Evolutionary conservation across 2,113 vertebrate species (phyloP).

Genomic region (Indri indri): DNA sequence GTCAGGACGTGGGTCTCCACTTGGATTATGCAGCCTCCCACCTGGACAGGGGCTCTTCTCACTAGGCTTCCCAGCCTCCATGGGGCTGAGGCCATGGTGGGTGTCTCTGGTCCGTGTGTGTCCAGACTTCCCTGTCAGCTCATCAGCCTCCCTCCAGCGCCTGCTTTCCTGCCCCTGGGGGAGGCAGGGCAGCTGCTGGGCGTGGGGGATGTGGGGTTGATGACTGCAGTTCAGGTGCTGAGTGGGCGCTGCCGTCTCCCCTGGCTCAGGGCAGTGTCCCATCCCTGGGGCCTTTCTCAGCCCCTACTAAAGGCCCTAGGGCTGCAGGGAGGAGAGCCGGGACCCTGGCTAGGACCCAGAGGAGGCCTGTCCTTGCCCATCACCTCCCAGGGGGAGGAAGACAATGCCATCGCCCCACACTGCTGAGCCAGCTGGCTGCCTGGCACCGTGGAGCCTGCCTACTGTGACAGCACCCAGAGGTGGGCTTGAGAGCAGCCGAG

Average conservation of each 20-base stretch:
- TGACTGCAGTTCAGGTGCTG: background rate
- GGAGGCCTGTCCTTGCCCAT: background rate
- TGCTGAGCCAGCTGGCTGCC: background rate
- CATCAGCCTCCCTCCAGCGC: too few relatives aligned
- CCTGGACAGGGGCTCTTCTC: background rate
- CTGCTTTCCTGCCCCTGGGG: background rate
- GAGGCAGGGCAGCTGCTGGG: background rate
- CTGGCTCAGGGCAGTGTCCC: background rate
- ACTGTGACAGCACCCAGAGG: background rate
- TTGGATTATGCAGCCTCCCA: background rate
- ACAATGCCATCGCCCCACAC: accelerated
- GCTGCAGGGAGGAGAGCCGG: background rate
- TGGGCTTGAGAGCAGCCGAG: background rate
- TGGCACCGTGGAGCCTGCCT: background rate
- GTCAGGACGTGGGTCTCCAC: background rate
- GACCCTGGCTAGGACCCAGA: background rate
- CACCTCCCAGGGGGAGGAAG: background rate
- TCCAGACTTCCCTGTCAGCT: background rate
- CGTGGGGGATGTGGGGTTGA: accelerated
- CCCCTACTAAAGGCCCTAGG: background rate
- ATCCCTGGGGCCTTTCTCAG: background rate
- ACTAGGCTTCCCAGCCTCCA: background rate
- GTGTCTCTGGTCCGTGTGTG: background rate
- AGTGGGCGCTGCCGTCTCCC: background rate
- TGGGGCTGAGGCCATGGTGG: background rate